Percentiles rank a stretch among this genome's conserved stretches.
Conservation (phyloP, 2,888 invertebrate genomes). For the Hedya salicella region DNA sequence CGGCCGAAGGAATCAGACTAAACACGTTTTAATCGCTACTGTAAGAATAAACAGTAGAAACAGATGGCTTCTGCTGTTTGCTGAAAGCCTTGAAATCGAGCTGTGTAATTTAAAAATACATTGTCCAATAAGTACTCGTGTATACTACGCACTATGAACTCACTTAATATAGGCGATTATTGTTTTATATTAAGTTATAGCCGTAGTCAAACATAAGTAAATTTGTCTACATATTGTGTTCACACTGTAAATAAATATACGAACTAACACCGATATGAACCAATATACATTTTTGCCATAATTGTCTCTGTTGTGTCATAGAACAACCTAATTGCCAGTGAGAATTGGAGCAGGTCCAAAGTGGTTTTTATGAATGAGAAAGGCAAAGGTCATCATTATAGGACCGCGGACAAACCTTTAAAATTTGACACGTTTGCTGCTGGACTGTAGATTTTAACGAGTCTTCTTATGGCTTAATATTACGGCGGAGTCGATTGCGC, state of each 20-base stretch:
- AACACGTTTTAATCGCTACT: slow-evolving; percentile 65
- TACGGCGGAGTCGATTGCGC: slow-evolving; percentile 49
- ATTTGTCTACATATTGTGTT: neutral
- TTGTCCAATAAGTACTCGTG: slow-evolving; percentile 38
- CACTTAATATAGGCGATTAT: no score
- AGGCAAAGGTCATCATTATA: slow-evolving; percentile 61
- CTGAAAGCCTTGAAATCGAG: slow-evolving; percentile 46
- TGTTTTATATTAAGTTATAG: neutral
- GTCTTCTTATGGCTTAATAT: neutral
- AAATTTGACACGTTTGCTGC: neutral
- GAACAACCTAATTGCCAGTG: slow-evolving; percentile 7
- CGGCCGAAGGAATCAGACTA: slow-evolving; percentile 58
- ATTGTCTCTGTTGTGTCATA: slow-evolving; percentile 6
- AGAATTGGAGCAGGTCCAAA: slow-evolving; percentile 40
- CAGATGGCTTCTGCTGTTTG: slow-evolving; percentile 45
- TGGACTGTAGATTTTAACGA: neutral
- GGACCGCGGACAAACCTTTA: slow-evolving; percentile 68
- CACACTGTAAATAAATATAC: neutral
- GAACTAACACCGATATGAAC: neutral
- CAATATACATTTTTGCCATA: slow-evolving; percentile 14
- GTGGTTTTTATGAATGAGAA: slow-evolving; percentile 64
- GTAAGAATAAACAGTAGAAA: slow-evolving; percentile 49
- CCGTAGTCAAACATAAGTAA: neutral
- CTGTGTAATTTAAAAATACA: slow-evolving; percentile 29
- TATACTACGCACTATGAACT: no score